These are phyloP conservation scores for Orbicella faveolata DNA, from an alignment of 64 coral and sea anemone genomes.

Conservation along the genomic window DNA sequence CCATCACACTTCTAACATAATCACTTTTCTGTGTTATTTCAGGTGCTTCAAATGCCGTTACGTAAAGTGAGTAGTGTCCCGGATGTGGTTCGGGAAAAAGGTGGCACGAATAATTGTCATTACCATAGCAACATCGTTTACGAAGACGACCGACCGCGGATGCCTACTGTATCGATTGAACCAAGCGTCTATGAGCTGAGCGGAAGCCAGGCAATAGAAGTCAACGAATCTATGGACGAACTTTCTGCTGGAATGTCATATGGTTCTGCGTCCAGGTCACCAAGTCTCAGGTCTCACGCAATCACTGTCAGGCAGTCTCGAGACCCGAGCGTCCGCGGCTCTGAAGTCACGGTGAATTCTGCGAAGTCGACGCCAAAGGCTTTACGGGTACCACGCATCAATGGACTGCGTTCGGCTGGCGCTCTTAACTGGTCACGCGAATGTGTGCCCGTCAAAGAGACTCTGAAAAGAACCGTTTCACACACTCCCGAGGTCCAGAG, in stretches of 20 bases:
- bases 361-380: slow-evolving; percentile 72
- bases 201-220: slow-evolving; percentile 51
- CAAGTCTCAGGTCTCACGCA: slow-evolving; percentile 65
- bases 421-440: slow-evolving; percentile 18
- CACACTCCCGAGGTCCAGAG: slow-evolving; percentile 68
- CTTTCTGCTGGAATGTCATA: slow-evolving; percentile 13
- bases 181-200: slow-evolving; percentile 46
- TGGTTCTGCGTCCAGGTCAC: slow-evolving; percentile 48
- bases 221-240: slow-evolving; percentile 37
- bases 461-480: slow-evolving; percentile 75
- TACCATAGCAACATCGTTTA: slow-evolving; percentile 52
- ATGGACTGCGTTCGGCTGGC: neutral
- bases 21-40: neutral
- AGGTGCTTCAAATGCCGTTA: slow-evolving; percentile 54
- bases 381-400: slow-evolving; percentile 54
- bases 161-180: slow-evolving; percentile 28
- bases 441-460: slow-evolving; percentile 28
- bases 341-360: slow-evolving; percentile 54
- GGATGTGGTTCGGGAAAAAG: neutral
- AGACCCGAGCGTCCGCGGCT: slow-evolving; percentile 44
- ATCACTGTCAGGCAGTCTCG: slow-evolving; percentile 29
- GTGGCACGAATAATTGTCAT: neutral
- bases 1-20: too few species aligned
- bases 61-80: slow-evolving; percentile 20
- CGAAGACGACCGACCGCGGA: slow-evolving; percentile 7